Base-by-base conservation (phyloP, 2,797 vertebrate genomes). In the Odontamblyopus lacepedii region DNA sequence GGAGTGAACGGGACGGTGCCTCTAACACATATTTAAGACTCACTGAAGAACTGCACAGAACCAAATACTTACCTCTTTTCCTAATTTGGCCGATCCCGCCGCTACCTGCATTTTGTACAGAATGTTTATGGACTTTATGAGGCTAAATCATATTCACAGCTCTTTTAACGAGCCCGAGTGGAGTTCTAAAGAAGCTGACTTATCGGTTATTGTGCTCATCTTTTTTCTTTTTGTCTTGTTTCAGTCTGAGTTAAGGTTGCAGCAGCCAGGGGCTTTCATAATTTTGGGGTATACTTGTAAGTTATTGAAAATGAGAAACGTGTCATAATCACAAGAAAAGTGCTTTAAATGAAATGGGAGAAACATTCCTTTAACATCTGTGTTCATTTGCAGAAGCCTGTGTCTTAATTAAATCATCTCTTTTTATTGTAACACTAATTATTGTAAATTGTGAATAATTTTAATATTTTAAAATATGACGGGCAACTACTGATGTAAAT, bases 361-460 rank as follows among this genome's bases (percentile, higher is more conserved):
- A 88, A 85, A 76, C 85, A 79, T 85, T 92, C 84, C 82, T 89
- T 90, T 90, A 88, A 90, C 83, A 90, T 95, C 95, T 96, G 94
- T 96, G 92, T 94, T 95, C 85, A 89, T 94, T 94, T 91, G 90
- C 95, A 90, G 94, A 94, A 91, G 92, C 90, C 91, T 92, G 89
- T 92, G 90, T 92, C 92, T 92, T 92, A 83, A 88, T 86, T 89
- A 84, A 87, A 89, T 81, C 83, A 90, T 90, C 85, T 88, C 86
- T 90, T 94, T 93, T 92, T 91, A 92, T 95, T 95, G 94, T 95
- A 94, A 95, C 91, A 88, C 85, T 69, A 95, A 96, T 95, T 95
- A 93, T 92, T 99, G 96, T 98, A 98, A 95, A 97, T 95, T 96
- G 96, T 98, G 95, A 95, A 94, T 94, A 95, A 93, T 94, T 95